Evolutionary conservation across 2,113 vertebrate species (phyloP).

Genomic region (Melanotaenia duboulayi): DNA sequence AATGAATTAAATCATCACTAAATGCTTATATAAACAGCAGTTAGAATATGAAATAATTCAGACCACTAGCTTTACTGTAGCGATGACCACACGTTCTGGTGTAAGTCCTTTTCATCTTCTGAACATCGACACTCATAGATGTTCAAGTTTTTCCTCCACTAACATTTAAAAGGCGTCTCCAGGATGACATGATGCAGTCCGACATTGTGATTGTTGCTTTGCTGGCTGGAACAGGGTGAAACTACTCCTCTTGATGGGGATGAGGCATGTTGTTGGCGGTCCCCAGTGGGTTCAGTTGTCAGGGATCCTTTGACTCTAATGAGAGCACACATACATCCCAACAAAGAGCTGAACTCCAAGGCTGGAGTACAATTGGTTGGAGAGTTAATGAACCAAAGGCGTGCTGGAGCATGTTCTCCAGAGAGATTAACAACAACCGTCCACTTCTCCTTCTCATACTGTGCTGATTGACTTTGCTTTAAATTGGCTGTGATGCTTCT

Average conservation of each 20-base stretch:
- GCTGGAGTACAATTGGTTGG: constrained; percentile 43
- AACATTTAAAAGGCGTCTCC: not conserved
- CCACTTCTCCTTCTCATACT: constrained; percentile 43
- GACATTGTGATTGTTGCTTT: constrained; percentile 28
- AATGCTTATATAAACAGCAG: too few species aligned
- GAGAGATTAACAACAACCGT: constrained; percentile 65
- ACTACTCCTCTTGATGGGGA: constrained; percentile 21
- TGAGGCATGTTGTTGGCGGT: constrained; percentile 43
- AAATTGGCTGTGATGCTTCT: constrained; percentile 62
- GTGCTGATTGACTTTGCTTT: constrained; percentile 68
- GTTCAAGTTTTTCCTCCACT: not conserved
- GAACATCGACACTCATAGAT: too few species aligned
- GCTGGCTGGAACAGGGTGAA: constrained; percentile 24
- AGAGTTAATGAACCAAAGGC: constrained; percentile 60
- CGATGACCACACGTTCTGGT: too few species aligned
- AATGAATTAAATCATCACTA: too few species aligned
- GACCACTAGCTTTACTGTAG: too few species aligned
- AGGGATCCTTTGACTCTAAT: constrained; percentile 56
- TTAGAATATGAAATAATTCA: too few species aligned
- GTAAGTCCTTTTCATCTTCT: too few species aligned
- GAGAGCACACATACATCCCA: constrained; percentile 39
- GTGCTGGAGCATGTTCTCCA: constrained; percentile 42
- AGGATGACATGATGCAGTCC: constrained; percentile 11
- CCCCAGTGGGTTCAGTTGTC: constrained; percentile 34
- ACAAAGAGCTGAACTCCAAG: constrained; percentile 49